Conservation (phyloP, 2,797 vertebrate species). For the Ctenosaura bakeri region DNA sequence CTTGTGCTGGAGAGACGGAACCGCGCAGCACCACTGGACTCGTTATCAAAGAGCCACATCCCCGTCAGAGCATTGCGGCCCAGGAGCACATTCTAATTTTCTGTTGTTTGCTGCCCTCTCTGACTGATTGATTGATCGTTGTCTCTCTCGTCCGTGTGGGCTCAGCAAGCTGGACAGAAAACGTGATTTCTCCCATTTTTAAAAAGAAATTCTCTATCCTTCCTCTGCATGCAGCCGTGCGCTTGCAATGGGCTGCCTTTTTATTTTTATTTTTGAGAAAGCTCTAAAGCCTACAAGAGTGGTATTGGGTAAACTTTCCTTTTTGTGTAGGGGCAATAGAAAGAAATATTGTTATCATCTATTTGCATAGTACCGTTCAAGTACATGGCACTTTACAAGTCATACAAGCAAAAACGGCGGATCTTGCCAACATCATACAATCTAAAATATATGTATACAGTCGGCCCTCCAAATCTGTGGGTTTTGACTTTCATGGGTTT, state of each 20-base stretch:
- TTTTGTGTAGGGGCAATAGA: background rate
- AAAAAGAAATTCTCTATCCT: background rate
- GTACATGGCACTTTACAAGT: too few relatives aligned
- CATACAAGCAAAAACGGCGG: too few relatives aligned
- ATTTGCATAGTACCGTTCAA: too few relatives aligned
- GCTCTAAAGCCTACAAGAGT: background rate
- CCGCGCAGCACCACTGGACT: fast-evolving
- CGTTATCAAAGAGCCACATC: fast-evolving
- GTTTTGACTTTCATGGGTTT: too few relatives aligned
- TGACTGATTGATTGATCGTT: constrained; percentile 40
- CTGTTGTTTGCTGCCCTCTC: constrained; percentile 14
- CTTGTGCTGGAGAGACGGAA: too few relatives aligned
- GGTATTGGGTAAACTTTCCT: too few relatives aligned
- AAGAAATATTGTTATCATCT: background rate
- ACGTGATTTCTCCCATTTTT: background rate
- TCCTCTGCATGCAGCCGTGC: too few relatives aligned
- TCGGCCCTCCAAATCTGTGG: too few relatives aligned
- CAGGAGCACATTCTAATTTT: background rate
- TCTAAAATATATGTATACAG: too few relatives aligned
- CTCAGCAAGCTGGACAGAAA: background rate
- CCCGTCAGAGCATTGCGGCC: fast-evolving
- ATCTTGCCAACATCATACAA: too few relatives aligned
- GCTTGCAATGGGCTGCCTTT: background rate
- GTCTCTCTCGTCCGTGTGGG: background rate
- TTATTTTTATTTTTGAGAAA: background rate